These are phyloP conservation scores for Machaerirhynchus nigripectus DNA, from an alignment of 2,113 vertebrate species.

Conservation along the genomic window DNA sequence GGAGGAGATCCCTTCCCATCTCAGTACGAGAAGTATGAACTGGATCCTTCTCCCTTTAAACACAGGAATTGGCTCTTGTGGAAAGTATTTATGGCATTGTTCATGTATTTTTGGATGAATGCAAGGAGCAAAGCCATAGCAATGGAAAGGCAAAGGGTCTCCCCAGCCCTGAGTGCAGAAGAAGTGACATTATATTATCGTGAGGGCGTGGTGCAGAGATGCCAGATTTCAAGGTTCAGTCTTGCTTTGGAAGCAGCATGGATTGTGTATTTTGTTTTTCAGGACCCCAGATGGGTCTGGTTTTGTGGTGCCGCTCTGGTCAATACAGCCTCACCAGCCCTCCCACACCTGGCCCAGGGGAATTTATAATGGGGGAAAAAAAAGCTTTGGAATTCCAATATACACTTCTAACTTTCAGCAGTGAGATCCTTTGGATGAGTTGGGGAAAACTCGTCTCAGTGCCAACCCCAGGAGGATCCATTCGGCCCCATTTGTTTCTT, in stretches of 20 bases:
- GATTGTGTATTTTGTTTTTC: not conserved
- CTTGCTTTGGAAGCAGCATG: not conserved
- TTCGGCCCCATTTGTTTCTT: not conserved
- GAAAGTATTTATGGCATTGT: not conserved
- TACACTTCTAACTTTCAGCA: not conserved
- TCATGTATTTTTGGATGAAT: not conserved
- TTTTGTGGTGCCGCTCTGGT: not conserved
- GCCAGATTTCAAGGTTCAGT: not conserved
- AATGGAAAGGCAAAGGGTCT: not conserved
- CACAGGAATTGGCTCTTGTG: not conserved
- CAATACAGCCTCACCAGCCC: not conserved
- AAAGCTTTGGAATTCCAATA: not conserved
- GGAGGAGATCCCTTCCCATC: not conserved
- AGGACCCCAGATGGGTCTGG: not conserved
- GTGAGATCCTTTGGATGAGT: not conserved
- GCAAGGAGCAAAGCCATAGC: not conserved
- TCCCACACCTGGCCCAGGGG: not conserved
- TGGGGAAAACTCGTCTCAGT: not conserved
- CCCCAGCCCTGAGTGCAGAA: not conserved
- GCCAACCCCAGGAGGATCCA: not conserved
- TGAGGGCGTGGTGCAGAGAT: not conserved
- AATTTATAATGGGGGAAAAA: not conserved
- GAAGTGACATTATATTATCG: not conserved
- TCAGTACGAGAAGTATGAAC: accelerated
- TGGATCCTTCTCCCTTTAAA: not conserved